Percentiles rank a stretch among this genome's conserved stretches.
These are phyloP conservation scores for Camponotus floridanus DNA, from an alignment of 1,140 invertebrate species.

Conservation along the genomic window DNA sequence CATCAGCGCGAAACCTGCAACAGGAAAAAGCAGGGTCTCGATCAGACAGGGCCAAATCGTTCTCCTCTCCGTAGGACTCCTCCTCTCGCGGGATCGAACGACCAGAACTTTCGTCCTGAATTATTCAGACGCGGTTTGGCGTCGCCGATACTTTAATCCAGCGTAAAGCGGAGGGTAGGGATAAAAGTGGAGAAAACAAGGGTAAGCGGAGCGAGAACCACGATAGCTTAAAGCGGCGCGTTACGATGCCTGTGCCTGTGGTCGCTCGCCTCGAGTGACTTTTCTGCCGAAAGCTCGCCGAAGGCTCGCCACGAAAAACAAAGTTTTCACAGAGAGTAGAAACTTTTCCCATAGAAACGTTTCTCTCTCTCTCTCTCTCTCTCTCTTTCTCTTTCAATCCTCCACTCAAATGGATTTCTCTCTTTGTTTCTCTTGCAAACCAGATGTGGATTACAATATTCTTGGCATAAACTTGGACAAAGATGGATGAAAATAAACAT, in stretches of 20 bases:
- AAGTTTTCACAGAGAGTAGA: constrained; percentile 35
- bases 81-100: constrained; percentile 57
- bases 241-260: constrained; percentile 56
- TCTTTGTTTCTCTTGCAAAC: constrained; percentile 25
- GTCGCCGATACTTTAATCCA: constrained; percentile 85
- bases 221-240: constrained; percentile 40
- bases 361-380: neutral
- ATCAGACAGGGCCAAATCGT: constrained; percentile 48
- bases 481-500: neutral
- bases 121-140: constrained; percentile 82
- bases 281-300: constrained; percentile 55
- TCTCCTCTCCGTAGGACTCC: constrained; percentile 37
- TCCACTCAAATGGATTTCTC: constrained; percentile 27
- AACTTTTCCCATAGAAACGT: constrained; percentile 47
- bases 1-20: constrained; percentile 95
- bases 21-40: constrained; percentile 76
- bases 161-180: constrained; percentile 41
- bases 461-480: constrained; percentile 8
- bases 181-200: constrained; percentile 25
- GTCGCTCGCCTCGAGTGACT: constrained; percentile 66
- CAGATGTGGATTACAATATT: constrained; percentile 26
- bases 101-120: constrained; percentile 83
- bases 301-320: constrained; percentile 57
- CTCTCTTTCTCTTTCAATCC: neutral
- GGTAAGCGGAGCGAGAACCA: constrained; percentile 20